Conservation (phyloP, 2,113 vertebrate genomes). For the Ictalurus furcatus region DNA sequence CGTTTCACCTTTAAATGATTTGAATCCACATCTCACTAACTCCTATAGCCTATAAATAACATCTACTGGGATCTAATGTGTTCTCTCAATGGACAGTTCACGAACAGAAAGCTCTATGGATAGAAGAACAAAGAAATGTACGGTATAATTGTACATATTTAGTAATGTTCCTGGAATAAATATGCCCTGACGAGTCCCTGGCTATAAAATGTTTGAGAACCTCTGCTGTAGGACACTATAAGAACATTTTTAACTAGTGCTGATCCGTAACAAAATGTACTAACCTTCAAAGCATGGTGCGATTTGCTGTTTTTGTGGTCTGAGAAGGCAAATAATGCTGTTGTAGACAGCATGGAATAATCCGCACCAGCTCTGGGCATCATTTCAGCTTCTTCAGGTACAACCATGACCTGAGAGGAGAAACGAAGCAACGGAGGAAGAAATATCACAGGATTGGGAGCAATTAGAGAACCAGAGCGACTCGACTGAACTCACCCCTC, state of each 20-base stretch:
- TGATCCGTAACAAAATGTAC: slow-evolving; percentile 51
- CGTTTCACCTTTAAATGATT: background rate
- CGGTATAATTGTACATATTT: background rate
- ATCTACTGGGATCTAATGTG: background rate
- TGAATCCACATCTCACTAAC: background rate
- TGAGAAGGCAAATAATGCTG: slow-evolving; percentile 95
- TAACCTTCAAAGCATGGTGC: slow-evolving; percentile 93
- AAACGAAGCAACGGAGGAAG: background rate
- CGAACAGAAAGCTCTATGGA: background rate
- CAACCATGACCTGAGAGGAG: slow-evolving; percentile 85
- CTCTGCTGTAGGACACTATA: background rate
- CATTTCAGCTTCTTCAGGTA: slow-evolving; percentile 90
- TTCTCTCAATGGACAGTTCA: background rate
- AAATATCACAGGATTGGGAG: background rate
- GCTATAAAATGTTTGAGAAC: background rate
- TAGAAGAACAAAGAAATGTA: background rate
- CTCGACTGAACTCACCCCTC: slow-evolving; percentile 79
- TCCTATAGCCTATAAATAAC: background rate
- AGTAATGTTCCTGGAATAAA: background rate
- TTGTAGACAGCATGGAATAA: slow-evolving; percentile 95
- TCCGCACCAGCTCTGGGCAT: slow-evolving; percentile 92
- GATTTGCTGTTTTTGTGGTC: slow-evolving; percentile 98
- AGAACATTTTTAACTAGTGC: background rate
- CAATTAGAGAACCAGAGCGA: background rate
- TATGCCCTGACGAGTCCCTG: background rate